Percentiles rank a stretch among this genome's conserved stretches.
Conservation (phyloP, 1,140 invertebrate genomes). For the Bombus haemorrhoidalis region DNA sequence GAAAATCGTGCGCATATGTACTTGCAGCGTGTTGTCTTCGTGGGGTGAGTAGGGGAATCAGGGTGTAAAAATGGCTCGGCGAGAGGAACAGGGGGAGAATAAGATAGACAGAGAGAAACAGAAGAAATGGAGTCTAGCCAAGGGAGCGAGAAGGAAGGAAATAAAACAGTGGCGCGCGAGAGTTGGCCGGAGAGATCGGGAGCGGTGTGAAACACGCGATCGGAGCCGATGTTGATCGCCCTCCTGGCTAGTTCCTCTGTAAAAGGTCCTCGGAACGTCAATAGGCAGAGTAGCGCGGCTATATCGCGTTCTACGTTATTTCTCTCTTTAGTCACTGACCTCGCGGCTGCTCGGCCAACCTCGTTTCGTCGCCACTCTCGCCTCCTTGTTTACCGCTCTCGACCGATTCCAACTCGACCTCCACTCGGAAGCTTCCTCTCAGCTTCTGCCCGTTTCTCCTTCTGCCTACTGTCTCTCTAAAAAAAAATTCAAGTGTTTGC, state of each 20-base stretch:
- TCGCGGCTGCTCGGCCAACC: conserved; percentile 67
- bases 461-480: background rate
- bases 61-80: conserved; percentile 27
- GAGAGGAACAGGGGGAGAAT: too few relatives aligned
- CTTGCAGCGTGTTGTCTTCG: background rate
- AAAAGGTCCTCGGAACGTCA: conserved; percentile 53
- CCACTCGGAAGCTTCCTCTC: conserved; percentile 13
- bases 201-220: background rate
- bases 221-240: conserved; percentile 20
- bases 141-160: background rate
- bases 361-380: conserved; percentile 63
- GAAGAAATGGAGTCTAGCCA: background rate
- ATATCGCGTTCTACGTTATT: conserved; percentile 70
- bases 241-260: conserved; percentile 22
- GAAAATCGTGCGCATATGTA: conserved; percentile 29
- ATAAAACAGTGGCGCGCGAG: background rate
- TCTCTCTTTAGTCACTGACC: conserved; percentile 76
- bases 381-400: conserved; percentile 64
- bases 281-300: conserved; percentile 43
- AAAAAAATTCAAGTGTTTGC: background rate
- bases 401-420: conserved; percentile 3
- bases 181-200: background rate
- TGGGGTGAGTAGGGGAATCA: background rate
- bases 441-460: background rate
- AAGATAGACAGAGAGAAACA: background rate